Conservation (phyloP, 1,140 invertebrate genomes). For the Aphaenogaster floridana region DNA sequence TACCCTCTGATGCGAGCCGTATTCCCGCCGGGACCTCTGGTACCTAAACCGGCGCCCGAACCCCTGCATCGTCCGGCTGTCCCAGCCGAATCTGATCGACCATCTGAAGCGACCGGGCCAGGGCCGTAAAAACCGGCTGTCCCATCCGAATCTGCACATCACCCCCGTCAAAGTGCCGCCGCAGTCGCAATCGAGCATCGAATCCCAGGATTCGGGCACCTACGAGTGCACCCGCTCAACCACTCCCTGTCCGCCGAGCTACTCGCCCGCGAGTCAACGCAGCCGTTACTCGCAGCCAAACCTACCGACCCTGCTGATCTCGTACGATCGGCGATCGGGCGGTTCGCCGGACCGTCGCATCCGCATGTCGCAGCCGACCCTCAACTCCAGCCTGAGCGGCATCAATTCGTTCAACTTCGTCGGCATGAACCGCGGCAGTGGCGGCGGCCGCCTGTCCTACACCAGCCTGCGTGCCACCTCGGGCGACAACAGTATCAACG, state of each 20-base stretch:
- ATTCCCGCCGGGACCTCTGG: conserved; percentile 84
- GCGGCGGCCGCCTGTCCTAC: conserved; percentile 79
- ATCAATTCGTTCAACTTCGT: conserved; percentile 74
- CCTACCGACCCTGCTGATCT: conserved; percentile 80
- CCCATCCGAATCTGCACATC: conserved; percentile 84
- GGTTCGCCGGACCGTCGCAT: conserved; percentile 80
- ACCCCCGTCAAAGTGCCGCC: conserved; percentile 74
- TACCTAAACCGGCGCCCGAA: conserved; percentile 83
- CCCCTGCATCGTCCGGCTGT: conserved; percentile 82
- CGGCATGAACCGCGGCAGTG: conserved; percentile 73
- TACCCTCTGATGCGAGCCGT: conserved; percentile 85
- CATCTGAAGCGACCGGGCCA: conserved; percentile 76
- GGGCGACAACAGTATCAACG: conserved; percentile 79
- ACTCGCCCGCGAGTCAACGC: conserved; percentile 82
- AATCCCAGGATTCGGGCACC: conserved; percentile 79
- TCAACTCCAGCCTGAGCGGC: conserved; percentile 80
- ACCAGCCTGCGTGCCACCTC: conserved; percentile 78
- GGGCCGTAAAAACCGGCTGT: conserved; percentile 80
- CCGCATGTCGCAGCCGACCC: conserved; percentile 83
- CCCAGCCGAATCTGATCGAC: conserved; percentile 84
- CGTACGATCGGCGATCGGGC: conserved; percentile 75
- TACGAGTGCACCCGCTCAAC: conserved; percentile 78
- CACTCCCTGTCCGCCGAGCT: conserved; percentile 77
- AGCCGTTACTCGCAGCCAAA: conserved; percentile 84
- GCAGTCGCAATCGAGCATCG: conserved; percentile 79